Evolutionary conservation across 2,797 vertebrate species (phyloP).

Genomic region (Chanos chanos): DNA sequence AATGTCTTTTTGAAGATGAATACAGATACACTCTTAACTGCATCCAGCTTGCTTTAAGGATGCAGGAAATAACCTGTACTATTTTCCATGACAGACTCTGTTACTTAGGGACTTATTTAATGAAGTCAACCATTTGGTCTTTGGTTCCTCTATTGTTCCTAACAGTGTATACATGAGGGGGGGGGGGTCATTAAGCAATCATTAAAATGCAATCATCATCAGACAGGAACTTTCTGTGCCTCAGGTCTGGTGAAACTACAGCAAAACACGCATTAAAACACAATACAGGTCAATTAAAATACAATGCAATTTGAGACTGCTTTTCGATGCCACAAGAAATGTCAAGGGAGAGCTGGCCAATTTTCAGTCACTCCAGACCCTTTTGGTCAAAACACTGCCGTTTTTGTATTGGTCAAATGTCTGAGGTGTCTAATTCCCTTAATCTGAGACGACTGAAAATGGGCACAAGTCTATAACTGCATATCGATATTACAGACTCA

Average conservation of each 20-base stretch:
- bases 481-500: too few relatives aligned
- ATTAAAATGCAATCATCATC: constrained; percentile 76
- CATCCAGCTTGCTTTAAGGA: too few relatives aligned
- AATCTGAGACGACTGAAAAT: too few relatives aligned
- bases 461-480: too few relatives aligned
- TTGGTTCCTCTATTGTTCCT: constrained; percentile 23
- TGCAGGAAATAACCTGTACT: too few relatives aligned
- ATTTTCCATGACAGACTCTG: too few relatives aligned
- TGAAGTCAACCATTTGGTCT: constrained; percentile 23
- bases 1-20: too few relatives aligned
- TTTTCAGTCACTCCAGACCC: constrained; percentile 6
- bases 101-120: constrained; percentile 17
- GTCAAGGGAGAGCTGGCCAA: constrained; percentile 11
- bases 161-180: constrained; percentile 50
- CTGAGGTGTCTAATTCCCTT: too few relatives aligned
- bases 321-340: constrained; percentile 27
- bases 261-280: constrained; percentile 62
- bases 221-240: constrained; percentile 63
- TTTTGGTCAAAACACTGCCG: too few relatives aligned
- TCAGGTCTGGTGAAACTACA: constrained; percentile 50
- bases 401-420: too few relatives aligned
- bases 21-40: too few relatives aligned
- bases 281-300: constrained; percentile 62
- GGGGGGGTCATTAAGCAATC: constrained; percentile 65
- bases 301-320: constrained; percentile 39